phyloP scores from a whole-genome alignment of 2,888 invertebrate species.

The Drosophila prostipennis region DNA sequence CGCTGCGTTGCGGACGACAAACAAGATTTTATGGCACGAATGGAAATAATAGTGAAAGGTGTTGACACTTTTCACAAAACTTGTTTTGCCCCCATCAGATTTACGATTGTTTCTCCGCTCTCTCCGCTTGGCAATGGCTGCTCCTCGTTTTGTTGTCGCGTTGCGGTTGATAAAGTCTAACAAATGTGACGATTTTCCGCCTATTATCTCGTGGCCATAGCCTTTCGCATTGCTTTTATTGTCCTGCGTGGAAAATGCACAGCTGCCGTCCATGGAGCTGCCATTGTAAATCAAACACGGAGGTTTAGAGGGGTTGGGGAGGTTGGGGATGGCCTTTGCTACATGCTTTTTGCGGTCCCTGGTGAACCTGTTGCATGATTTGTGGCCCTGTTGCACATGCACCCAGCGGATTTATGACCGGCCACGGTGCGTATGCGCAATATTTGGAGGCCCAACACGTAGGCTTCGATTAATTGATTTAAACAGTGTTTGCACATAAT shows the following conservation, averaged over 20 bases:
- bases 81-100: slow-evolving; percentile 52
- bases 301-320: slow-evolving; percentile 3
- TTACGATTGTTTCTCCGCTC: slow-evolving; percentile 54
- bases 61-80: slow-evolving; percentile 48
- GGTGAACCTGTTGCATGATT: slow-evolving; percentile 74
- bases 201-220: slow-evolving; percentile 63
- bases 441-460: slow-evolving; percentile 15
- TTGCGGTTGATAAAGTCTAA: slow-evolving; percentile 62
- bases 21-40: slow-evolving; percentile 55
- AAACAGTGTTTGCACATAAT: slow-evolving; percentile 58
- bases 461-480: slow-evolving; percentile 36
- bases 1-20: slow-evolving; percentile 30
- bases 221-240: slow-evolving; percentile 56
- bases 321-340: too few species aligned
- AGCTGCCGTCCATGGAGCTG: slow-evolving; percentile 56
- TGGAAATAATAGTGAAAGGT: slow-evolving; percentile 40
- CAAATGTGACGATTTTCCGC: slow-evolving; percentile 74
- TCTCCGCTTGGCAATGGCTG: not conserved
- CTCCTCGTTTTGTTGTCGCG: slow-evolving; percentile 22
- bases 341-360: slow-evolving; percentile 30
- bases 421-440: slow-evolving; percentile 47
- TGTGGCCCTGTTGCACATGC: slow-evolving; percentile 57
- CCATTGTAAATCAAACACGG: slow-evolving; percentile 66
- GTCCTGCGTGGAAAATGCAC: slow-evolving; percentile 66
- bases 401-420: slow-evolving; percentile 49